Evolutionary conservation across 2,888 invertebrate genomes (phyloP).

Genomic region (Drosophila phalerata): DNA sequence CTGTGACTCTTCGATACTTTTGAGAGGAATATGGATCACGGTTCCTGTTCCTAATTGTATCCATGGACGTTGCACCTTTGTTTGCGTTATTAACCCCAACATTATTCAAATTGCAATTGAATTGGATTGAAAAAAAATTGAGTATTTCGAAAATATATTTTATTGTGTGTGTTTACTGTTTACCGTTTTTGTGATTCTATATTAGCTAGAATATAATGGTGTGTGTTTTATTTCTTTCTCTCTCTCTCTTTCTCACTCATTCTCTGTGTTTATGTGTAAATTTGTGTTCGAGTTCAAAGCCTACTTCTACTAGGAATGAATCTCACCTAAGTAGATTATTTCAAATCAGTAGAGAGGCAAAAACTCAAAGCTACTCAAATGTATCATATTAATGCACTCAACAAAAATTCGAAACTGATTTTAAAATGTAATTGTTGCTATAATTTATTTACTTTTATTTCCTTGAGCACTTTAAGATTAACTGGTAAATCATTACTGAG

Average conservation of each 20-base stretch:
- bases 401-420: not conserved
- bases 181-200: slow-evolving; percentile 2
- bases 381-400: not conserved
- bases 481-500: too few species aligned
- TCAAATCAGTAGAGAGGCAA: not conserved
- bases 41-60: slow-evolving; percentile 9
- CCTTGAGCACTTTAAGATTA: not conserved
- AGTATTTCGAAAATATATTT: slow-evolving; percentile 5
- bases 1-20: not conserved
- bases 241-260: not conserved
- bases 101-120: slow-evolving; percentile 15
- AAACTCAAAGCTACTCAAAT: not conserved
- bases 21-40: not conserved
- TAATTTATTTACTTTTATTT: not conserved
- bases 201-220: slow-evolving; percentile 2
- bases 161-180: slow-evolving; percentile 1
- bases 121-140: not conserved
- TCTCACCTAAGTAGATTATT: not conserved
- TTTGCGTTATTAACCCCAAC: slow-evolving; percentile 41
- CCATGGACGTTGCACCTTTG: slow-evolving; percentile 29
- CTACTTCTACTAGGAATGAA: not conserved
- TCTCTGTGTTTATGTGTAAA: not conserved
- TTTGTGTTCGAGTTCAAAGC: slow-evolving; percentile 5
- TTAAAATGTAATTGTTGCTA: too few species aligned
- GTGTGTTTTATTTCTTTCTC: slow-evolving; percentile 2